Evolutionary conservation across 2,888 invertebrate species (phyloP), one percentile per base, ranked within the genome.

Genomic region (Pomacea canaliculata): DNA sequence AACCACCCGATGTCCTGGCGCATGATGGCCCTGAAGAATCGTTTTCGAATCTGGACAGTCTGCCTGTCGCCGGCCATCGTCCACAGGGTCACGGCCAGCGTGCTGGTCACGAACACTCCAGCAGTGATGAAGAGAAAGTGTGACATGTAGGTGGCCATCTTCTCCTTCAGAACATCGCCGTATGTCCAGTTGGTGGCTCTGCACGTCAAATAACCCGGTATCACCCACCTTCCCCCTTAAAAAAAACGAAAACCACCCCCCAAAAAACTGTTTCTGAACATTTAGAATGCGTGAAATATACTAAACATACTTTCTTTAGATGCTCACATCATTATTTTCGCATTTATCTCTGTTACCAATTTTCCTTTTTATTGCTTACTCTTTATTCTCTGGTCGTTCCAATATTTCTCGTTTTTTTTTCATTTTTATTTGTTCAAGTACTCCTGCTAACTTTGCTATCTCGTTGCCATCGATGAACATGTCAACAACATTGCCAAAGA

Each of bases 41-140:
- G 82, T 56, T 88, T 86, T 37, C 93, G 85, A 23, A 93, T 89
- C 27, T 89, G 84, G 73, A 91, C 88, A 0, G 91, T 88, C 88
- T 93, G 93, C 75, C 91, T 83, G 79, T 91, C 91, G 10, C 91
- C 89, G 0, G 91, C 87, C 12, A 85, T 82, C 81, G 89, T 84
- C 90, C 91, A 92, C 79, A 89, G 89, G 9, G 86, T 81, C 13
- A 91, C 88, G 84, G 91, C 87, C 8, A 85, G 70, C 80, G 90
- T 90, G 0, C 85, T 87, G 16, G 87, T 63, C 9, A 89, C 78
- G 19, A 90, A 72, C 19, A 87, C 87, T 65, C 80, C 85, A 76
- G 78, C 75, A 18, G 86, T 89, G 73, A 89, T 85, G 62, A 74
- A 88, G 88, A 79, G 37, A 78, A 78, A 72, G 66, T 65, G 65